phyloP scores from a whole-genome alignment of 2,113 vertebrate species.

The Suricata suricatta region DNA sequence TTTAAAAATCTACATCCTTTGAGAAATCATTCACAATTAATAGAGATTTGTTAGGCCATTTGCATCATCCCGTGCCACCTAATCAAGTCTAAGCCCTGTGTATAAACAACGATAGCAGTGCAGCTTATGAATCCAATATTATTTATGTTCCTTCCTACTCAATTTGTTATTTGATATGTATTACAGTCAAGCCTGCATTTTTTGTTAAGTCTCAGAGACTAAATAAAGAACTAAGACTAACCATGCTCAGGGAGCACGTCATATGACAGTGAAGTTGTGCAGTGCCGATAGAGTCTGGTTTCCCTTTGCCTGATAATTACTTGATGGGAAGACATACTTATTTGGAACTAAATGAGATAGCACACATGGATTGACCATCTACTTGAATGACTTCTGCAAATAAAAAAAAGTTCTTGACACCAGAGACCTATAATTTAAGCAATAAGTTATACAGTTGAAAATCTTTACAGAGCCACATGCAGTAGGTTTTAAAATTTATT shows the following conservation, averaged over 20 bases:
- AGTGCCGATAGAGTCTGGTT: not conserved
- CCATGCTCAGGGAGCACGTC: not conserved
- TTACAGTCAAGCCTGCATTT: slow-evolving; percentile 55
- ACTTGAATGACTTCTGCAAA: not conserved
- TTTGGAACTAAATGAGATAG: slow-evolving; percentile 41
- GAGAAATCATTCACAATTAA: slow-evolving; percentile 78
- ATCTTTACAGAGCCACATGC: not conserved
- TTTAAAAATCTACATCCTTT: slow-evolving; percentile 71
- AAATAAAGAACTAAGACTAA: slow-evolving; percentile 55
- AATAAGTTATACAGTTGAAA: not conserved
- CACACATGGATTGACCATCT: not conserved
- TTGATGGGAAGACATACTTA: slow-evolving; percentile 21
- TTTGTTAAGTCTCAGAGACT: slow-evolving; percentile 58
- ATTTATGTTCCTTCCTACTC: slow-evolving; percentile 58
- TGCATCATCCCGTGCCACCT: slow-evolving; percentile 64
- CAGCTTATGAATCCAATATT: slow-evolving; percentile 69
- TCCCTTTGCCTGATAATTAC: slow-evolving; percentile 44
- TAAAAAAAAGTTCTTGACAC: not conserved
- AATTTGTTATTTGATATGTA: slow-evolving; percentile 61
- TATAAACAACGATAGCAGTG: slow-evolving; percentile 56
- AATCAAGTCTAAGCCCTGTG: slow-evolving; percentile 71
- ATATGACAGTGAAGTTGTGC: not conserved
- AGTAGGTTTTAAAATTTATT: not conserved
- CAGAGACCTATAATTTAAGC: not conserved
- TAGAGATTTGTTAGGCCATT: slow-evolving; percentile 77